A percentile compares a stretch with the other conserved stretches of the same genome.
Evolutionary conservation across 2,113 vertebrate species (phyloP).

Genomic region (Hyperopisus bebe): DNA sequence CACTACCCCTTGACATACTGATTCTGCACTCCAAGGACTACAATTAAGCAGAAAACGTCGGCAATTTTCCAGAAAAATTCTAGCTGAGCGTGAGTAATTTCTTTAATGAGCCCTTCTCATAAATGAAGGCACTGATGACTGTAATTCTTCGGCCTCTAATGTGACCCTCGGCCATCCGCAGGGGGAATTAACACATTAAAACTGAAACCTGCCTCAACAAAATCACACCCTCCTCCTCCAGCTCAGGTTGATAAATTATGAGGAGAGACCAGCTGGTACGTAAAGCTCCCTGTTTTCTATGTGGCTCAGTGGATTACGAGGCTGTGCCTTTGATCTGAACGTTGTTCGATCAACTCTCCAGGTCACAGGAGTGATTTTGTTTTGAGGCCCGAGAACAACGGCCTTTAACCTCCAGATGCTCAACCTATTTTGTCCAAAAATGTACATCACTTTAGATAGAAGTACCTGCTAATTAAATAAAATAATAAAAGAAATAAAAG

Average conservation of each 20-base stretch:
- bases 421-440: background rate
- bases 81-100: background rate
- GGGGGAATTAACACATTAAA: background rate
- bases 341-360: background rate
- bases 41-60: background rate
- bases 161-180: background rate
- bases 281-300: background rate
- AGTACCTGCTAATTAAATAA: background rate
- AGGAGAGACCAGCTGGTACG: background rate
- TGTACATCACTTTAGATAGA: background rate
- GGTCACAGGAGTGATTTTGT: background rate
- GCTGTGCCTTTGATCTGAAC: background rate
- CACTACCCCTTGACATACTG: background rate
- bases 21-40: background rate
- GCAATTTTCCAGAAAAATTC: background rate
- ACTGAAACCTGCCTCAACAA: background rate
- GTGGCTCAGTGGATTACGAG: background rate
- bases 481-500: background rate
- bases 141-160: background rate
- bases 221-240: background rate
- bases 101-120: background rate
- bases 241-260: background rate
- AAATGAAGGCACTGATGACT: background rate
- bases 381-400: background rate
- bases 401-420: background rate